A percentile compares a stretch with the other conserved stretches of the same genome.
Conservation (phyloP, 2,888 invertebrate genomes). For the Eupithecia dodoneata region DNA sequence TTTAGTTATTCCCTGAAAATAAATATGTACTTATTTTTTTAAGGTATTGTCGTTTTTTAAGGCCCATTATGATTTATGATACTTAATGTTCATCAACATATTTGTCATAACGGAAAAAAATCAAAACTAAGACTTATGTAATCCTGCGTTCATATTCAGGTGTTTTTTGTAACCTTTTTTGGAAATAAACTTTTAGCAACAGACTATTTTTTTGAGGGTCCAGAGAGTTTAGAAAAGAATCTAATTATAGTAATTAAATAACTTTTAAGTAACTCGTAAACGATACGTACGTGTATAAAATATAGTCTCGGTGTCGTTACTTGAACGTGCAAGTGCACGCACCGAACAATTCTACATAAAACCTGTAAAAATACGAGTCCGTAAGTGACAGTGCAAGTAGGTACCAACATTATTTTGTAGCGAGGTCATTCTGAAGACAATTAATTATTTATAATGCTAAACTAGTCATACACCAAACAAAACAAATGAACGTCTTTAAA, state of each 20-base stretch:
- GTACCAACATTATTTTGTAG: slow-evolving; percentile 47
- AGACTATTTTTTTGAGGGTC: too few species aligned
- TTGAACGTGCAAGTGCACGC: neutral
- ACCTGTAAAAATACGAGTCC: slow-evolving; percentile 48
- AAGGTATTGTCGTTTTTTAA: neutral
- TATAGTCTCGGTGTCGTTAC: neutral
- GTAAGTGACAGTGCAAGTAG: slow-evolving; percentile 63
- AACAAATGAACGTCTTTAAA: slow-evolving; percentile 37
- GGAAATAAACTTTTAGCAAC: too few species aligned
- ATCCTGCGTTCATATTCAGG: too few species aligned
- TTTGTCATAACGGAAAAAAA: too few species aligned
- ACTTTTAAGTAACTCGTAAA: neutral
- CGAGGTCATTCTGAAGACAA: slow-evolving; percentile 50
- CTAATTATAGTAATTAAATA: neutral
- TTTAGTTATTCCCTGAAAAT: neutral
- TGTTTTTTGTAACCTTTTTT: too few species aligned
- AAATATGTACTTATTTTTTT: neutral
- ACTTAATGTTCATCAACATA: too few species aligned
- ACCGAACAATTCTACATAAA: slow-evolving; percentile 53
- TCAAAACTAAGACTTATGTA: too few species aligned
- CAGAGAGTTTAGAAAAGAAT: too few species aligned
- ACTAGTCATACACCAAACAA: slow-evolving; percentile 45
- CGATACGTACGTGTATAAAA: neutral
- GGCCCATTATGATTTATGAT: neutral
- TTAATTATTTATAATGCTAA: slow-evolving; percentile 55